Percentiles rank a stretch among this genome's conserved stretches.
Evolutionary conservation across 2,113 vertebrate species (phyloP).

Genomic region (Cisticola juncidis): DNA sequence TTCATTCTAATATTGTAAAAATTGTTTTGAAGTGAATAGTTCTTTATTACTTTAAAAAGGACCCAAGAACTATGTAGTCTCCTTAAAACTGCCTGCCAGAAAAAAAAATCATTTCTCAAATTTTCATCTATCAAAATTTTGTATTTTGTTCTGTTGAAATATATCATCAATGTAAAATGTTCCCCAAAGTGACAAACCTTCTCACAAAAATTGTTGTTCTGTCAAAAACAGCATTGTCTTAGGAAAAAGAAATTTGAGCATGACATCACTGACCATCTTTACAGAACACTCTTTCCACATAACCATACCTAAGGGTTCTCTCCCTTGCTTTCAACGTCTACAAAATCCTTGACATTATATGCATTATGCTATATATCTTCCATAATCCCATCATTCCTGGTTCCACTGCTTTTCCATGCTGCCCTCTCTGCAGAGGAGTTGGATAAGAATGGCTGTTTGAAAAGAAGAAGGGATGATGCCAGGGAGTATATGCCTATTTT

Average conservation of each 20-base stretch:
- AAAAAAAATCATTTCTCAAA: background rate
- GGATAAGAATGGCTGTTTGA: background rate
- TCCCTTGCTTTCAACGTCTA: background rate
- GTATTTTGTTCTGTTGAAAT: background rate
- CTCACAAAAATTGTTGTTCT: background rate
- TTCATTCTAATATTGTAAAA: background rate
- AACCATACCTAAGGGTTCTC: background rate
- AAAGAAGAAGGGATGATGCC: background rate
- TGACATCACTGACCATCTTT: background rate
- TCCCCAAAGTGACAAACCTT: background rate
- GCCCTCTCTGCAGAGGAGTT: background rate
- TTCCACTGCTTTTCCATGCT: background rate
- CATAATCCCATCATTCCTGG: background rate
- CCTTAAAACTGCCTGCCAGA: background rate
- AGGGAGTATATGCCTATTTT: background rate
- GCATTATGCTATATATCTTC: background rate
- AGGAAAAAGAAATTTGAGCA: background rate
- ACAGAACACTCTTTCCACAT: background rate
- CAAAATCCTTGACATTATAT: background rate
- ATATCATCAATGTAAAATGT: background rate
- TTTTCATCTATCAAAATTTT: background rate
- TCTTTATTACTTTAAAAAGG: background rate
- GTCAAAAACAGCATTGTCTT: background rate
- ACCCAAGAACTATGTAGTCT: background rate
- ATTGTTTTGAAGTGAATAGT: background rate